Base-by-base conservation (phyloP, 2,888 invertebrate genomes). In the Protodeltote pygarga region DNA sequence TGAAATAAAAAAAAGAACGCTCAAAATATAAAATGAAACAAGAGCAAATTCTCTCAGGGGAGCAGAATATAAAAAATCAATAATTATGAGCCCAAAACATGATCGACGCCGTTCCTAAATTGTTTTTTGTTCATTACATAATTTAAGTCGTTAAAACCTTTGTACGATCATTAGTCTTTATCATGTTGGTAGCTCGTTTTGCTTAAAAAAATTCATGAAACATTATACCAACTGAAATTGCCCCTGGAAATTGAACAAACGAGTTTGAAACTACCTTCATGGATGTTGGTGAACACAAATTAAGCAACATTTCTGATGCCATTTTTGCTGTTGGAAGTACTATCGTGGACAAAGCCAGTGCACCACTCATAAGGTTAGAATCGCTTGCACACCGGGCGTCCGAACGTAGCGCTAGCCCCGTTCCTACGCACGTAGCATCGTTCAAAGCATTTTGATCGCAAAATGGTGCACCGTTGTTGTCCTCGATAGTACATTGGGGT, bases 271-370 rank as follows among this genome's bases (percentile, higher is more conserved):
- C 71, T 65, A 57, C 63, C 58, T 58, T 54, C 60, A 41, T 37
- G 60, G 33, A 57, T 49, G 53, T 51, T 60, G 41, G 54, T 51
- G 62, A 73, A 70, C 69, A 66, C 66, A 70, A 77, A 79, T 78
- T 74, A 74, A 72, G 68, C 65, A 77, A 75, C 75, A 74, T 73
- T 77, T 64, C 44, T 58, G 61, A 68, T 69, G 61, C 53, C 54
- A 76, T 78, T 80, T 79, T 77, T 77, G 72, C 67, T 73, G 58
- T 55, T 49, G 46, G 55, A 70, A 68, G 59, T n/a, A n/a, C n/a
- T n/a, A n/a, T n/a, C n/a, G n/a, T n/a, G n/a, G n/a, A n/a, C n/a
- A n/a, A n/a, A n/a, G n/a, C n/a, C n/a, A n/a, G n/a, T n/a, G n/a
- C n/a, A n/a, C n/a, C n/a, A n/a, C n/a, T n/a, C n/a, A n/a, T n/a